A percentile compares a stretch with the other conserved stretches of the same genome.
These are phyloP conservation scores for Sebastes minor DNA, from an alignment of 2,797 vertebrate genomes.

Conservation along the genomic window DNA sequence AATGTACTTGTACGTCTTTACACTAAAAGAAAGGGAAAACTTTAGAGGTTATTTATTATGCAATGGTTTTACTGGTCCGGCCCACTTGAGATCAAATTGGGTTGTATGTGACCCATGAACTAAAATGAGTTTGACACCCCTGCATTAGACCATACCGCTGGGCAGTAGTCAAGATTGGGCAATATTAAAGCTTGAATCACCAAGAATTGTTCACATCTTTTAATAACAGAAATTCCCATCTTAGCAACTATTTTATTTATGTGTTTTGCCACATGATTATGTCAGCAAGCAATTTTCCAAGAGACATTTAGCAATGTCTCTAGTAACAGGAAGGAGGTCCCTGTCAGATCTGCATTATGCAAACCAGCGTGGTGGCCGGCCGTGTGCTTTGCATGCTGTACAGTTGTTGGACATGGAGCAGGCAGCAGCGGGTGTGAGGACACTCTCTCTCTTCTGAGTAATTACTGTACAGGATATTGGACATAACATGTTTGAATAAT, in stretches of 20 bases:
- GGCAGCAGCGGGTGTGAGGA: constrained; percentile 43
- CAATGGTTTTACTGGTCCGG: too few relatives aligned
- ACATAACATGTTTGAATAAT: constrained; percentile 64
- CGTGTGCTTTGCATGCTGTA: constrained; percentile 53
- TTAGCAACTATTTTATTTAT: neutral
- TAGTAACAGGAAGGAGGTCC: constrained; percentile 60
- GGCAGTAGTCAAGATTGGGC: too few relatives aligned
- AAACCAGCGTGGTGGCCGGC: constrained; percentile 48
- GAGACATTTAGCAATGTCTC: constrained; percentile 1
- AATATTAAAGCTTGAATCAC: too few relatives aligned
- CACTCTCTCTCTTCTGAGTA: constrained; percentile 42
- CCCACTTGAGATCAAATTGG: too few relatives aligned
- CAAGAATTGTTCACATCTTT: too few relatives aligned
- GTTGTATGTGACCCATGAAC: too few relatives aligned
- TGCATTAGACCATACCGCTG: too few relatives aligned
- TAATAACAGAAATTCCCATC: too few relatives aligned
- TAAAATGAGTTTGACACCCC: too few relatives aligned
- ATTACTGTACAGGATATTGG: constrained; percentile 65
- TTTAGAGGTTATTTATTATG: too few relatives aligned
- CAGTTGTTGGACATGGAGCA: constrained; percentile 25
- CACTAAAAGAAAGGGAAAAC: too few relatives aligned
- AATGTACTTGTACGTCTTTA: too few relatives aligned
- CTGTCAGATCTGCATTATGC: constrained; percentile 61
- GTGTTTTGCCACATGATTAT: neutral
- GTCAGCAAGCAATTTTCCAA: constrained; percentile 1